phyloP scores from a whole-genome alignment of 2,797 vertebrate genomes.

The Heliangelus exortis region DNA sequence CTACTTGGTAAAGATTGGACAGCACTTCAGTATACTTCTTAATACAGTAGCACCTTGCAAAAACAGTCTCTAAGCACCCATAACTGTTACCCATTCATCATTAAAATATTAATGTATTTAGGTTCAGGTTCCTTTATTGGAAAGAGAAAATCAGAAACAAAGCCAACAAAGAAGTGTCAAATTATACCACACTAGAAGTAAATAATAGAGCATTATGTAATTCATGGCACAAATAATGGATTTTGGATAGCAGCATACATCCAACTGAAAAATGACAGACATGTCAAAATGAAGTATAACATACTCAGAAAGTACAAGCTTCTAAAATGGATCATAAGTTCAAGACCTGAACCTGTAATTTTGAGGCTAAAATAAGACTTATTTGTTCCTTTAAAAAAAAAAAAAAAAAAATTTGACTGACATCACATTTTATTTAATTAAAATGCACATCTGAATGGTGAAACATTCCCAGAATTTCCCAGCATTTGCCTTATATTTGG shows the following conservation, averaged over 20 bases:
- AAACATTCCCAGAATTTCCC: neutral
- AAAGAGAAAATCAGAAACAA: conserved; percentile 16
- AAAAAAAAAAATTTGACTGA: neutral
- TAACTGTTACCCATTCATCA: conserved; percentile 28
- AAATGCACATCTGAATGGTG: neutral
- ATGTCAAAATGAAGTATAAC: conserved; percentile 11
- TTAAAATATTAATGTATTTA: conserved; percentile 36
- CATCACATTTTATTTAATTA: neutral
- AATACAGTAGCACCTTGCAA: neutral
- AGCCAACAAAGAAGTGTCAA: conserved; percentile 19
- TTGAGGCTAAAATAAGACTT: neutral
- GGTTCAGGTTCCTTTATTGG: neutral
- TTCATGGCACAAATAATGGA: conserved; percentile 26
- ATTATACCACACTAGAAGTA: neutral
- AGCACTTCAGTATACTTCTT: conserved; percentile 38
- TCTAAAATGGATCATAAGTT: conserved; percentile 14
- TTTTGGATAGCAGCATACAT: conserved; percentile 30
- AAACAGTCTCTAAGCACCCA: neutral
- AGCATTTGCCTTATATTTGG: neutral
- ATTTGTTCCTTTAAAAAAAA: neutral
- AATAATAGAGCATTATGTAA: conserved; percentile 24
- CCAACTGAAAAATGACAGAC: conserved; percentile 32
- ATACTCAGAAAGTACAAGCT: neutral
- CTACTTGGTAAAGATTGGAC: conserved; percentile 4
- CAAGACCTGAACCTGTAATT: neutral